These are phyloP conservation scores for Ammodytes dubius DNA, from an alignment of 2,113 vertebrate species.

Conservation along the genomic window DNA sequence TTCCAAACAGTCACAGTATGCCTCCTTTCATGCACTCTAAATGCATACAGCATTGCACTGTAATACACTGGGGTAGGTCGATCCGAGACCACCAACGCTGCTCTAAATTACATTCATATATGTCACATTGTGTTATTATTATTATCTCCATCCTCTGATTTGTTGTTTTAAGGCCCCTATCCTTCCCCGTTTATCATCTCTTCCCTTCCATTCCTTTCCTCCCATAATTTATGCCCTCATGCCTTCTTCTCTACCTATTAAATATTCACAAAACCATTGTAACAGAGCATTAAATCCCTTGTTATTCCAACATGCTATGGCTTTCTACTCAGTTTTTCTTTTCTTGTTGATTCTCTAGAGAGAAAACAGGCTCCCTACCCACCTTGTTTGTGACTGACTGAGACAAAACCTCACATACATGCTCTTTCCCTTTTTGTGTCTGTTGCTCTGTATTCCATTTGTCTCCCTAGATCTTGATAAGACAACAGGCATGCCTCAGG, in stretches of 20 bases:
- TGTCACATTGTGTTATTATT: slow-evolving; percentile 54
- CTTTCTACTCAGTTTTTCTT: background rate
- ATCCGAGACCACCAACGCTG: slow-evolving; percentile 66
- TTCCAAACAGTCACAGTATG: slow-evolving; percentile 29
- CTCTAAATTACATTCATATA: slow-evolving; percentile 43
- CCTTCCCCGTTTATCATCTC: slow-evolving; percentile 2
- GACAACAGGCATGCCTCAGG: slow-evolving; percentile 62
- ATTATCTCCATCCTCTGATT: slow-evolving; percentile 28
- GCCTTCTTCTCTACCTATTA: slow-evolving; percentile 1
- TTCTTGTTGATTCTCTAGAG: slow-evolving; percentile 43
- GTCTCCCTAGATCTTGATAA: slow-evolving; percentile 37
- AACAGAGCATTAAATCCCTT: slow-evolving; percentile 39
- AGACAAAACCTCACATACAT: slow-evolving; percentile 30
- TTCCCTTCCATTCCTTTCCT: background rate
- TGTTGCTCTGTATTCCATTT: slow-evolving; percentile 1
- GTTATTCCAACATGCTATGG: slow-evolving; percentile 10
- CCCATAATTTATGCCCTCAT: slow-evolving; percentile 31
- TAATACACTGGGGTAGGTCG: slow-evolving; percentile 39
- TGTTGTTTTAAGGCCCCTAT: slow-evolving; percentile 51
- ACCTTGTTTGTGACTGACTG: slow-evolving; percentile 30
- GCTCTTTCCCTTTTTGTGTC: slow-evolving; percentile 25
- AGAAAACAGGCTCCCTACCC: slow-evolving; percentile 18
- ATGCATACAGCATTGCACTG: slow-evolving; percentile 35
- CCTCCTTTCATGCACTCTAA: slow-evolving; percentile 42
- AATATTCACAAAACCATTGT: slow-evolving; percentile 9